Base-by-base conservation (phyloP, 2,113 vertebrate species). In the Paedocypris sp. region DNA sequence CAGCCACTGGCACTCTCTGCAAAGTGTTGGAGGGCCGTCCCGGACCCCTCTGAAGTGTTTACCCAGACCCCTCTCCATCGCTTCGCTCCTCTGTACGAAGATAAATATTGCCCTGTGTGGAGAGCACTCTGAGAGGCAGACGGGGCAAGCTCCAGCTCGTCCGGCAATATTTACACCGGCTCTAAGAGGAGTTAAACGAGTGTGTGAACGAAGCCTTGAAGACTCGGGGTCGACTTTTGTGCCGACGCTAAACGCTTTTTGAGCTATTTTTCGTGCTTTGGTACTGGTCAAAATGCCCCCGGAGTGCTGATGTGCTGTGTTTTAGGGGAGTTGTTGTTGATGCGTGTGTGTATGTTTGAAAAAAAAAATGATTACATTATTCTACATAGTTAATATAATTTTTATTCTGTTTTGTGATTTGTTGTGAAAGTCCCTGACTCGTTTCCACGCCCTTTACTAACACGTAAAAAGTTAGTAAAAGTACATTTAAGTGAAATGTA, bases 11-110 rank as follows among this genome's bases (percentile, higher is more conserved):
- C 77, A 75, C 79, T 80, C 74, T 86, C 71, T 80, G 83, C 49
- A 85, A 87, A 86, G 76, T 78, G 69, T 79, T 86, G 77, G 83
- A 88, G 87, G 85, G 86, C 80, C 74, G 75, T 78, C 83, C 84
- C 77, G 76, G 84, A 81, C 83, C 79, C 80, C 83, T 82, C 82
- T 88, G 80, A 78, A 86, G 82, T 83, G 79, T 87, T 86, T 83
- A 83, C 83, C 80, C 77, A 79, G 80, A 80, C 82, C 83, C 80
- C 82, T 85, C 77, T 67, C 62, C 67, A 32, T 33, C 50, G 46
- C 46, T 83, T 79, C 82, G 84, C 77, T 63, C 84, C 81, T 75
- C 77, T 72, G 77, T 73, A 72, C 80, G 85, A 79, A 73, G 82
- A 85, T 90, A 86, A 89, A 86, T 80, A 78, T 82, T 80, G 86